Percentiles rank a stretch among this genome's conserved stretches.
phyloP scores from a whole-genome alignment of 1,140 invertebrate species.

The Steinernema khuongi region DNA sequence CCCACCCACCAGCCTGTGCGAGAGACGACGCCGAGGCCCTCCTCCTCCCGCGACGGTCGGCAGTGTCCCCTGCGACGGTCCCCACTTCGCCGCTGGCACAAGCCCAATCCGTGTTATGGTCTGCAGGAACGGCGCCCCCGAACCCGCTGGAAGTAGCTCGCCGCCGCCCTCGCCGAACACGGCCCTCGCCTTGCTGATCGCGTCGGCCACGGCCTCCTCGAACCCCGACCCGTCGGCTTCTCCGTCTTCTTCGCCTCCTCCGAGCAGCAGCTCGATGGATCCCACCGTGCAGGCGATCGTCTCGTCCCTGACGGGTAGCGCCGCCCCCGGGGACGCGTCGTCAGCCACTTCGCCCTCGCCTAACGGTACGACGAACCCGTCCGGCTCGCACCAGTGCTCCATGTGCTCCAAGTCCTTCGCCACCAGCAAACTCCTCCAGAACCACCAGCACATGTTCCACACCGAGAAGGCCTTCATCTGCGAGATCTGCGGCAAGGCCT shows the following conservation, averaged over 20 bases:
- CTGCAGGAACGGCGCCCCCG: neutral
- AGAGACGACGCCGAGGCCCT: neutral
- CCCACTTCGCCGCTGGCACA: neutral
- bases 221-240: neutral
- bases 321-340: neutral
- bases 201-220: neutral
- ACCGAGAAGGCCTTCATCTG: slow-evolving; percentile 51
- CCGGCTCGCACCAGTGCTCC: slow-evolving; percentile 25
- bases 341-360: slow-evolving; percentile 4
- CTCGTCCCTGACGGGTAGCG: neutral
- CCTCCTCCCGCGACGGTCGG: neutral
- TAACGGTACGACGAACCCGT: neutral
- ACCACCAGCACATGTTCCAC: slow-evolving; percentile 40
- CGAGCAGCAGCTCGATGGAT: neutral
- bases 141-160: neutral
- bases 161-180: neutral
- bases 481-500: slow-evolving; percentile 58
- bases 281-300: slow-evolving; percentile 17
- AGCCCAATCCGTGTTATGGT: neutral
- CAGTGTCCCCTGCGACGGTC: neutral
- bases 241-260: neutral
- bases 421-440: slow-evolving; percentile 26
- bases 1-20: neutral
- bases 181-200: slow-evolving; percentile 1
- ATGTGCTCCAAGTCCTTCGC: slow-evolving; percentile 35